phyloP scores from a whole-genome alignment of 1,140 invertebrate species.

The Brachystomella parvula region DNA sequence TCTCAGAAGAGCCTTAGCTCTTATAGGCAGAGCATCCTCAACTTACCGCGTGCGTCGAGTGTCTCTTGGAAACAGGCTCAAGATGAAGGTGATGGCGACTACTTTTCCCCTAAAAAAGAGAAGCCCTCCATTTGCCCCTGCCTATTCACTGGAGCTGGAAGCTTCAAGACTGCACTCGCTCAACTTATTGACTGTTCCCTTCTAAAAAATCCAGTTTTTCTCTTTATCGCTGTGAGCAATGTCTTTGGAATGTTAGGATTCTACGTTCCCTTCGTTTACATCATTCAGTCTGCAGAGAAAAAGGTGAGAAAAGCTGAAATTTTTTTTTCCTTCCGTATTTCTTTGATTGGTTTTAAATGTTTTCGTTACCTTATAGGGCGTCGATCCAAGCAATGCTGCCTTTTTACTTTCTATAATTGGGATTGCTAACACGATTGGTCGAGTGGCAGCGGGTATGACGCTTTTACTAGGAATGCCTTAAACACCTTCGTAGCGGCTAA shows the following conservation, averaged over 20 bases:
- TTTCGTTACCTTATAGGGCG: conserved; percentile 52
- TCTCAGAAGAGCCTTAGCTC: conserved; percentile 83
- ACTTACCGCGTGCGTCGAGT: conserved; percentile 50
- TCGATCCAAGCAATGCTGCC: conserved; percentile 66
- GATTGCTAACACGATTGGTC: conserved; percentile 81
- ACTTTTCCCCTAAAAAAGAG: conserved; percentile 57
- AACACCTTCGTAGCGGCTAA: too few relatives aligned
- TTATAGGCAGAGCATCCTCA: conserved; percentile 74
- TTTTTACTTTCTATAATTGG: conserved; percentile 90
- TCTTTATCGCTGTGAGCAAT: conserved; percentile 88
- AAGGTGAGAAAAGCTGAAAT: conserved; percentile 47
- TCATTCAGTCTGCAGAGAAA: conserved; percentile 69
- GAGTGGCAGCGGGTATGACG: conserved; percentile 56
- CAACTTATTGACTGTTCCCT: conserved; percentile 91
- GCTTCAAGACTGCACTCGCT: conserved; percentile 69
- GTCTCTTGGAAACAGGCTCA: conserved; percentile 27
- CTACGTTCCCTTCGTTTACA: conserved; percentile 90
- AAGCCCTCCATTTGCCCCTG: conserved; percentile 2
- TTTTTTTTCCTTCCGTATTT: conserved; percentile 8
- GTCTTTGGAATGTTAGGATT: conserved; percentile 88
- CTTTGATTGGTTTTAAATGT: conserved; percentile 17
- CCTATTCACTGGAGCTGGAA: conserved; percentile 59
- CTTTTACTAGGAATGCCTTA: too few relatives aligned
- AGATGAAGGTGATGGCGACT: conserved; percentile 54
- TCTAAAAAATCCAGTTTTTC: conserved; percentile 81